phyloP scores from a whole-genome alignment of 2,797 vertebrate genomes.

The Alauda arvensis region DNA sequence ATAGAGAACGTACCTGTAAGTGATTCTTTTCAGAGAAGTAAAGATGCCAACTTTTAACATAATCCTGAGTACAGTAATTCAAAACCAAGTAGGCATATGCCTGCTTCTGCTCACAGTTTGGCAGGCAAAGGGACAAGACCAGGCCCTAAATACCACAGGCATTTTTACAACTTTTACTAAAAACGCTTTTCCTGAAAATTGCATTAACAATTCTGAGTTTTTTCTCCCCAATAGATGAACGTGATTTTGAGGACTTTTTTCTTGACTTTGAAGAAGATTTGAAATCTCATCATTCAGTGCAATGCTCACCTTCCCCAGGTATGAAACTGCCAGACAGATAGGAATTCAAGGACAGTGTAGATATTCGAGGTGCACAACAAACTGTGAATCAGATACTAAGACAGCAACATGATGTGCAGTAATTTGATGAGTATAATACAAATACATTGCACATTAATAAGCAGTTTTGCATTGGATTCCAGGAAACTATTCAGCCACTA shows the following conservation, averaged over 20 bases:
- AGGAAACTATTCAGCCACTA: background rate
- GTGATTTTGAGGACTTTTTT: conserved; percentile 86
- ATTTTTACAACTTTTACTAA: background rate
- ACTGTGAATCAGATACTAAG: background rate
- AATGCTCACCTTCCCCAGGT: conserved; percentile 91
- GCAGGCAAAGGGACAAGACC: background rate
- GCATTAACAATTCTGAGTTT: background rate
- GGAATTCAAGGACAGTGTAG: background rate
- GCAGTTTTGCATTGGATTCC: background rate
- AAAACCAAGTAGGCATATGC: background rate
- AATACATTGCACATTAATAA: background rate
- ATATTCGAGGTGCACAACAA: background rate
- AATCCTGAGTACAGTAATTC: background rate
- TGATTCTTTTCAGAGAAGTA: background rate
- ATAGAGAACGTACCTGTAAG: background rate
- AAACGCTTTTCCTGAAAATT: background rate
- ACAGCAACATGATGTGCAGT: background rate
- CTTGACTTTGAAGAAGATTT: conserved; percentile 87
- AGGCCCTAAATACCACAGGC: background rate
- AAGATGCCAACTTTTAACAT: background rate
- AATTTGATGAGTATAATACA: background rate
- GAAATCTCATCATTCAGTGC: conserved; percentile 81
- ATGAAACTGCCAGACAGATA: background rate
- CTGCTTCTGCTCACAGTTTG: conserved; percentile 5
- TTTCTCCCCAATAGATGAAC: conserved; percentile 76